A percentile compares a stretch with the other conserved stretches of the same genome.
These are phyloP conservation scores for Tadarida brasiliensis DNA, from an alignment of 2,797 vertebrate genomes.

Conservation along the genomic window DNA sequence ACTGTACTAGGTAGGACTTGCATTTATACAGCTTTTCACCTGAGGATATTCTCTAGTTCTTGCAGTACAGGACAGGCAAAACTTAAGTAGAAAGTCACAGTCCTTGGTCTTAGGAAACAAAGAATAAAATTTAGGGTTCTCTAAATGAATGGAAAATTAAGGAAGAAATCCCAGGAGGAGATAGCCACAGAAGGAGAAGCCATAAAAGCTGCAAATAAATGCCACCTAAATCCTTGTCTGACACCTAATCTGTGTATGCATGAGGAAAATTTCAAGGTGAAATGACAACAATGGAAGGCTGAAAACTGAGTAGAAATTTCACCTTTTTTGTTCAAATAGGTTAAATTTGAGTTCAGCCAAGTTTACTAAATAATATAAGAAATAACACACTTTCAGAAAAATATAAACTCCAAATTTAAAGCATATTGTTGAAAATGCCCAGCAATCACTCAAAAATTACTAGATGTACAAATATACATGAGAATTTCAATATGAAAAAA, in stretches of 20 bases:
- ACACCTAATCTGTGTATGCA: not conserved
- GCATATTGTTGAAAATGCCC: not conserved
- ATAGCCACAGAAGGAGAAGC: not conserved
- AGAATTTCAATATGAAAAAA: not conserved
- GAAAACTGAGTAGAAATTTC: not conserved
- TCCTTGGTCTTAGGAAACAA: not conserved
- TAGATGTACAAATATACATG: not conserved
- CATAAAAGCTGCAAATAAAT: not conserved
- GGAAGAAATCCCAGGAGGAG: not conserved
- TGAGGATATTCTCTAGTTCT: not conserved
- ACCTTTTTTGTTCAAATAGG: not conserved
- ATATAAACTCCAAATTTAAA: not conserved
- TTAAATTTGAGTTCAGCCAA: not conserved
- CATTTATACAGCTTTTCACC: not conserved
- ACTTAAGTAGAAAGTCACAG: not conserved
- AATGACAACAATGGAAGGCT: not conserved
- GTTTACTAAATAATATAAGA: not conserved
- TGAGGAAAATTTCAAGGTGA: not conserved
- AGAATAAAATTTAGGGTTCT: not conserved
- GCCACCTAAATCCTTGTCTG: not conserved
- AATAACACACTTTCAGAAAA: not conserved
- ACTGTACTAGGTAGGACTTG: not conserved
- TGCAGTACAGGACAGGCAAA: not conserved
- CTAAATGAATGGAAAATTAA: not conserved
- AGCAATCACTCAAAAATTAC: not conserved